These are phyloP conservation scores for Natator depressus DNA, from an alignment of 2,113 vertebrate species.

Conservation along the genomic window DNA sequence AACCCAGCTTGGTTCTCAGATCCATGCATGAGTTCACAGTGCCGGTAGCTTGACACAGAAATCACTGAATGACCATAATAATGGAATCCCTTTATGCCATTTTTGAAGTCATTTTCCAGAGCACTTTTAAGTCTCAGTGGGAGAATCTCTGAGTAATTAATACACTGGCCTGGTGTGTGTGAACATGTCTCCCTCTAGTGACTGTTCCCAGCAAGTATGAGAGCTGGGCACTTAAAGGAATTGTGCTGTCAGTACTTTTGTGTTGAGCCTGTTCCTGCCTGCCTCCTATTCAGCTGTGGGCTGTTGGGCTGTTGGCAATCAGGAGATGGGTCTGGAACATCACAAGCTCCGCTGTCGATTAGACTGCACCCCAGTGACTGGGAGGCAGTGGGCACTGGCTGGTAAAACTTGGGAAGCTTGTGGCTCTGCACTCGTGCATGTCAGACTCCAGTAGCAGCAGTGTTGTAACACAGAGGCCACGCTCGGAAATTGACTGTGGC, in stretches of 20 bases:
- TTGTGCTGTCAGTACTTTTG: background rate
- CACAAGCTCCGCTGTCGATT: background rate
- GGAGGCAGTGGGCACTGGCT: rapidly evolving
- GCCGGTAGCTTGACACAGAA: background rate
- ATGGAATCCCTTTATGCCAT: background rate
- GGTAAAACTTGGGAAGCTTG: background rate
- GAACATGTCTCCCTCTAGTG: no score
- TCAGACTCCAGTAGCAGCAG: background rate
- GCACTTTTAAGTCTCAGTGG: background rate
- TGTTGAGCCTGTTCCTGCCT: background rate
- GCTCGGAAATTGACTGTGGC: rapidly evolving
- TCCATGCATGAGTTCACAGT: background rate
- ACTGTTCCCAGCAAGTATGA: background rate
- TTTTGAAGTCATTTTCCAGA: background rate
- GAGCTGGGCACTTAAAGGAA: background rate
- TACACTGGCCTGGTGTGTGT: background rate
- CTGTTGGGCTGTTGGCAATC: background rate
- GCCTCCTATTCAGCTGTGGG: background rate
- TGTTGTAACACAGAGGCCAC: rapidly evolving
- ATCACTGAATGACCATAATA: background rate
- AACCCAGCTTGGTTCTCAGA: background rate
- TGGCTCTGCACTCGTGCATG: background rate
- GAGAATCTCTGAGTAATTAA: background rate
- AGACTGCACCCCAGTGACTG: rapidly evolving
- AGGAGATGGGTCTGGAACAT: background rate